These are phyloP conservation scores for Laticauda laticaudata DNA, from an alignment of 2,113 vertebrate species.

Conservation along the genomic window DNA sequence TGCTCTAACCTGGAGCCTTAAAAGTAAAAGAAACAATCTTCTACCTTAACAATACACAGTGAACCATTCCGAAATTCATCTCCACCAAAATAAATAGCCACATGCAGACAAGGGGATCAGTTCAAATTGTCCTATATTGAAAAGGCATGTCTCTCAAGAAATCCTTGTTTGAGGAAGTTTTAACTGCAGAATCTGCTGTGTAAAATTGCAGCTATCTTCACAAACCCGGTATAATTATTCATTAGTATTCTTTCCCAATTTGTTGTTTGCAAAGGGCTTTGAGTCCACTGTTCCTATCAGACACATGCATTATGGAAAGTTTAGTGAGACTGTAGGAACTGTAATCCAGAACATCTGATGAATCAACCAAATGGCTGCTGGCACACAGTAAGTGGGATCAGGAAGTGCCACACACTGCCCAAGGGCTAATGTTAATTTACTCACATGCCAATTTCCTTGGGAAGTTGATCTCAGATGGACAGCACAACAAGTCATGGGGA, in stretches of 20 bases:
- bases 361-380: not conserved
- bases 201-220: not conserved
- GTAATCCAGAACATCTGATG: not conserved
- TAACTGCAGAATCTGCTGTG: too few relatives aligned
- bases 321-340: not conserved
- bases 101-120: not conserved
- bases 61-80: not conserved
- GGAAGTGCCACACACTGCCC: not conserved
- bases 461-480: not conserved
- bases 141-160: not conserved
- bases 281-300: not conserved
- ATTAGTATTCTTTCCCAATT: not conserved
- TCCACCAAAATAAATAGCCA: not conserved
- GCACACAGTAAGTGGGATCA: not conserved
- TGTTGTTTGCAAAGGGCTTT: not conserved
- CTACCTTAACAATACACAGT: not conserved
- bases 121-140: not conserved
- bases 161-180: not conserved
- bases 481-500: not conserved
- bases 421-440: not conserved
- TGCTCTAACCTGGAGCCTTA: not conserved
- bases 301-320: not conserved
- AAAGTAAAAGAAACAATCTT: not conserved
- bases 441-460: too few relatives aligned
- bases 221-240: not conserved